A percentile compares a stretch with the other conserved stretches of the same genome.
Evolutionary conservation across 2,113 vertebrate species (phyloP).

Genomic region (Petroica traversi): DNA sequence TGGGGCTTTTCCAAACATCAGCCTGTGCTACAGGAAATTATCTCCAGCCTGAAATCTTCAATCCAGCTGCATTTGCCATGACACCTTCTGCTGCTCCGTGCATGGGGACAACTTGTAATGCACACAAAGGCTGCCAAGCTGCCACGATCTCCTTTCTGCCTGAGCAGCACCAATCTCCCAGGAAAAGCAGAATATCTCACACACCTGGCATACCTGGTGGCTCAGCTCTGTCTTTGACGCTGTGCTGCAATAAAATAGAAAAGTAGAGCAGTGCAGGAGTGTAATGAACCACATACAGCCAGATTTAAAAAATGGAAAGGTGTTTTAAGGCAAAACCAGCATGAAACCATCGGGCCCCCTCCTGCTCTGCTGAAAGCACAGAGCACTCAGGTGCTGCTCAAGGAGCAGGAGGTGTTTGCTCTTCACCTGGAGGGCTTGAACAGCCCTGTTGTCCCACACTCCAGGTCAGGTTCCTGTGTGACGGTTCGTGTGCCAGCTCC

Average conservation of each 20-base stretch:
- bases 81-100: not conserved
- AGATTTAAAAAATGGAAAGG: not conserved
- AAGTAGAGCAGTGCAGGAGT: not conserved
- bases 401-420: not conserved
- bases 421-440: not conserved
- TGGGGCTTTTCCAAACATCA: not conserved
- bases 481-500: accelerated
- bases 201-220: not conserved
- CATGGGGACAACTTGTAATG: not conserved
- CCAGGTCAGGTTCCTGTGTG: not conserved
- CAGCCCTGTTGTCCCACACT: not conserved
- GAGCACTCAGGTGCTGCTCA: not conserved
- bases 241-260: not conserved
- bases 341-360: accelerated
- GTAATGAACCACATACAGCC: accelerated
- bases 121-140: not conserved
- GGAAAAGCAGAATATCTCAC: not conserved
- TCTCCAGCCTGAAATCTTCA: not conserved
- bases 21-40: not conserved
- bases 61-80: not conserved
- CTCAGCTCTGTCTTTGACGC: not conserved
- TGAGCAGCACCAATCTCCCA: not conserved
- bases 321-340: not conserved
- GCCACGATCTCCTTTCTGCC: not conserved
- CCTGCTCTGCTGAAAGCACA: not conserved